These are phyloP conservation scores for Oophaga pumilio DNA, from an alignment of 2,113 vertebrate species.

Conservation along the genomic window DNA sequence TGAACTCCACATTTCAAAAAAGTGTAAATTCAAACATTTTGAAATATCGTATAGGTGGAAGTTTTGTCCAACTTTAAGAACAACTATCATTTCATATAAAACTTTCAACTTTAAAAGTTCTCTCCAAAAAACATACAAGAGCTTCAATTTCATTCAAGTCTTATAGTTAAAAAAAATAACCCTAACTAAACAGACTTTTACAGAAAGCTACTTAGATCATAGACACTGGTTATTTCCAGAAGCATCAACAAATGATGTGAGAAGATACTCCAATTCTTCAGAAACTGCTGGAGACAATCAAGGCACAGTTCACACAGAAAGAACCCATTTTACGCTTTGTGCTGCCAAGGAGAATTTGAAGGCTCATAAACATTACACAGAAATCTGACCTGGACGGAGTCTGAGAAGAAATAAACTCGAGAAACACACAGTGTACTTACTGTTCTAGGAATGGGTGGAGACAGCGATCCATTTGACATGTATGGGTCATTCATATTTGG, in stretches of 20 bases:
- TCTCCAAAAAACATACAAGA: neutral
- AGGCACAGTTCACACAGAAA: constrained; percentile 47
- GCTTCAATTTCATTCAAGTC: neutral
- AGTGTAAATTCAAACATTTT: neutral
- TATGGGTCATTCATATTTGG: constrained; percentile 96
- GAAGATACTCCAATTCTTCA: constrained; percentile 7
- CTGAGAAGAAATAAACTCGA: constrained; percentile 49
- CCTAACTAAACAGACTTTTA: constrained; percentile 8
- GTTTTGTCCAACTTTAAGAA: neutral
- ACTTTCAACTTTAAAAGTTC: neutral
- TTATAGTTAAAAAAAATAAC: neutral
- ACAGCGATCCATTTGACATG: constrained; percentile 97
- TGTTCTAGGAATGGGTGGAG: constrained; percentile 94
- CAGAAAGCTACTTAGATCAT: neutral
- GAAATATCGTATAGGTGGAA: neutral
- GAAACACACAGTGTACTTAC: constrained; percentile 78
- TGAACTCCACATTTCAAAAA: no score
- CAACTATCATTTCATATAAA: neutral
- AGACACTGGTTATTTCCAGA: neutral
- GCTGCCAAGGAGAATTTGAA: constrained; percentile 52
- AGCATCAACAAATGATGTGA: constrained; percentile 26
- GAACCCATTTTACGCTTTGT: constrained; percentile 48
- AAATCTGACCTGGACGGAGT: constrained; percentile 50
- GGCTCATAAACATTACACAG: constrained; percentile 51
- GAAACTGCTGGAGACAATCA: constrained; percentile 41